Conservation (phyloP, 2,113 vertebrate species). For the Ailurus styani region DNA sequence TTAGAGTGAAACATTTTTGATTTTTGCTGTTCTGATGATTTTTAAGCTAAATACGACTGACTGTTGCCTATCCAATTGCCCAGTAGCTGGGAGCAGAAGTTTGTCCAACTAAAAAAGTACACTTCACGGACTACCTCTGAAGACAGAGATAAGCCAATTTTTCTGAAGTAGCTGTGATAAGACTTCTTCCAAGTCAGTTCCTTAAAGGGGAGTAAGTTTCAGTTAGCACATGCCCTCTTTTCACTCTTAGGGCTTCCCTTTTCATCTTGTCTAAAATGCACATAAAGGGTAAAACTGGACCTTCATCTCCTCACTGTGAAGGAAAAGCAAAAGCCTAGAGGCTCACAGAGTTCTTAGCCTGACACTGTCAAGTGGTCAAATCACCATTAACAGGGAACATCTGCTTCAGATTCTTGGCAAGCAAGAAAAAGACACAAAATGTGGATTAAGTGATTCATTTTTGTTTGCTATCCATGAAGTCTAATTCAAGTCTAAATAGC, state of each 20-base stretch:
- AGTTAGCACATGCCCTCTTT: neutral
- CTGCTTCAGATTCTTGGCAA: neutral
- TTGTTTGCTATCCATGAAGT: neutral
- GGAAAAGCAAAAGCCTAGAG: neutral
- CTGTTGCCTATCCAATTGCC: neutral
- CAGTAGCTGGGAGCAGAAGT: neutral
- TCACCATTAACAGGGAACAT: neutral
- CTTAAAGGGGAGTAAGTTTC: neutral
- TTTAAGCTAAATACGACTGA: neutral
- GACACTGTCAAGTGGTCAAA: neutral
- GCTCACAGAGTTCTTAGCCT: neutral
- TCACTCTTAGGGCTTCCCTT: neutral
- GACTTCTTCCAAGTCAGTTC: neutral
- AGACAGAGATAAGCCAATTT: neutral
- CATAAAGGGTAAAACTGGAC: neutral
- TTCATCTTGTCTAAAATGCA: neutral
- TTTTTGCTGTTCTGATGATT: neutral
- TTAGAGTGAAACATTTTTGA: neutral
- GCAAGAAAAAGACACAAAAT: neutral
- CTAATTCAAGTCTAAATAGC: neutral
- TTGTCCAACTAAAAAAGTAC: neutral
- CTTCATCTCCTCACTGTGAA: neutral
- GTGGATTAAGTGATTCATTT: neutral
- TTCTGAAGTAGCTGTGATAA: neutral
- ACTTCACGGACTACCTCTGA: neutral